Evolutionary conservation across 2,113 vertebrate genomes (phyloP).

Genomic region (Strix uralensis): DNA sequence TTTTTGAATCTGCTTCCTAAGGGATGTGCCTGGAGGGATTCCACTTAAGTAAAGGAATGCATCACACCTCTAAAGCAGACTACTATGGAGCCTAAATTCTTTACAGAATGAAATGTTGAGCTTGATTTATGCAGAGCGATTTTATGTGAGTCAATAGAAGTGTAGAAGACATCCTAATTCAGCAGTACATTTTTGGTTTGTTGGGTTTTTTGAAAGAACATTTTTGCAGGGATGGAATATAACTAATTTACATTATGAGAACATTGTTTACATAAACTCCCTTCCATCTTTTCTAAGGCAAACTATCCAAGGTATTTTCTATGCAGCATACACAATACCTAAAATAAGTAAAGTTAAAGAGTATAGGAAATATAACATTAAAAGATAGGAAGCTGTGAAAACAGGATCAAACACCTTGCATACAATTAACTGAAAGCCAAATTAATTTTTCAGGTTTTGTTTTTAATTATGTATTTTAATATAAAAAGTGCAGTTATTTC

Average conservation of each 20-base stretch:
- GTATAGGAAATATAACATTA: not conserved
- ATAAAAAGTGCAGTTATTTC: not conserved
- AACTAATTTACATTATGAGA: not conserved
- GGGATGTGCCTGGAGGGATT: not conserved
- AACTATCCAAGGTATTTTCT: not conserved
- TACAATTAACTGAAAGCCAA: not conserved
- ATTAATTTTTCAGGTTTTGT: not conserved
- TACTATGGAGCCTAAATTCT: not conserved
- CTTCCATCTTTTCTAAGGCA: not conserved
- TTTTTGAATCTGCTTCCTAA: not conserved
- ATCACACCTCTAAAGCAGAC: not conserved
- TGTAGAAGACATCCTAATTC: not conserved
- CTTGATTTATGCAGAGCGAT: not conserved
- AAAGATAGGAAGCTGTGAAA: not conserved
- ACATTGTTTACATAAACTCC: not conserved
- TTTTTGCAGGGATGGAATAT: not conserved
- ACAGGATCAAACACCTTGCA: not conserved
- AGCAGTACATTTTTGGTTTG: not conserved
- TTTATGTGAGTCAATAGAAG: not conserved
- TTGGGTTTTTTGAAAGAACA: not conserved
- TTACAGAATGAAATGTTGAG: not conserved
- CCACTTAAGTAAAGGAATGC: not conserved
- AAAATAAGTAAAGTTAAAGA: not conserved
- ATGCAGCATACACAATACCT: not conserved
- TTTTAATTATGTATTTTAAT: not conserved